Conservation (phyloP, 2,113 vertebrate genomes). For the Paratilapia polleni region DNA sequence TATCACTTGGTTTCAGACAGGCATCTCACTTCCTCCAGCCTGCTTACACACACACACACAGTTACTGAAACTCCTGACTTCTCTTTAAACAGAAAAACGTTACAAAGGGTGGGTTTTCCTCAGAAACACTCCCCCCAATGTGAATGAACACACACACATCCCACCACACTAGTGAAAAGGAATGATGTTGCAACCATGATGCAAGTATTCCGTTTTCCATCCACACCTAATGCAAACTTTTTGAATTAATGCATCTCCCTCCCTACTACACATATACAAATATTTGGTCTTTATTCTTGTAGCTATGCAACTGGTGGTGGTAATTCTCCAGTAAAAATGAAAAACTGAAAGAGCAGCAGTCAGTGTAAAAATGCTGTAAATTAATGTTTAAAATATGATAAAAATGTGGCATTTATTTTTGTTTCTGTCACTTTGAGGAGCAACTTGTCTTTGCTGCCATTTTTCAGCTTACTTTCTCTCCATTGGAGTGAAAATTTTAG, state of each 20-base stretch:
- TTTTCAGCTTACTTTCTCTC: neutral
- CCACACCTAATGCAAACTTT: too few species aligned
- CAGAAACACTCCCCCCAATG: neutral
- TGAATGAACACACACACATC: neutral
- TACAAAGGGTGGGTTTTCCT: slow-evolving; percentile 10
- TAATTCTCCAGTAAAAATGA: too few species aligned
- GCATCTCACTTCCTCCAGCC: slow-evolving; percentile 36
- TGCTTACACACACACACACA: neutral
- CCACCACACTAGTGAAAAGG: neutral
- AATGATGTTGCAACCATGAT: neutral
- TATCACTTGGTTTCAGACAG: slow-evolving; percentile 43
- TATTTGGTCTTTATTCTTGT: neutral
- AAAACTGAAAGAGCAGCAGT: too few species aligned
- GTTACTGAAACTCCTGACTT: slow-evolving; percentile 29
- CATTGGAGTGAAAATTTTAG: neutral
- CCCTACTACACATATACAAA: neutral
- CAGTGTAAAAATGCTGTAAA: too few species aligned
- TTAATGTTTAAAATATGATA: too few species aligned
- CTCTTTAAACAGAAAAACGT: slow-evolving; percentile 26
- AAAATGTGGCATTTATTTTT: too few species aligned
- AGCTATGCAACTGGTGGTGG: too few species aligned
- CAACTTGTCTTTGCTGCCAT: neutral
- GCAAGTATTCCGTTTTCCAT: neutral
- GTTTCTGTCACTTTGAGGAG: too few species aligned
- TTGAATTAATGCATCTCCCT: too few species aligned